Evolutionary conservation across 1,140 invertebrate species (phyloP).

Genomic region (Ericerus pela): DNA sequence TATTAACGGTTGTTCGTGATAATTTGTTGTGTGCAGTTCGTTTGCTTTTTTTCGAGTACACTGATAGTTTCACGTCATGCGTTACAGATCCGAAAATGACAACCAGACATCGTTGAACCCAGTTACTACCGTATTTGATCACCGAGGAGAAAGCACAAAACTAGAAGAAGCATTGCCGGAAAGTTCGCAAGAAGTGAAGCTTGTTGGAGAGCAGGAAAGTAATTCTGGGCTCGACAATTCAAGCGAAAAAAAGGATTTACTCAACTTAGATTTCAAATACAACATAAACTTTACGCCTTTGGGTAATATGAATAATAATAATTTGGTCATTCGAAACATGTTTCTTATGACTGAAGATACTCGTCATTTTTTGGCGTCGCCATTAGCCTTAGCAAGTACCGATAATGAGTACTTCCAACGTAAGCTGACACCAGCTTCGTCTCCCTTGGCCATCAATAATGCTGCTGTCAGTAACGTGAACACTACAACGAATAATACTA

Average conservation of each 20-base stretch:
- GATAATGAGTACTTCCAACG: slow-evolving; percentile 25
- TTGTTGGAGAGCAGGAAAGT: not conserved
- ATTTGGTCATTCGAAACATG: slow-evolving; percentile 27
- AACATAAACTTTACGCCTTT: not conserved
- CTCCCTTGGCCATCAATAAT: slow-evolving; percentile 9
- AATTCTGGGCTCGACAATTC: not conserved
- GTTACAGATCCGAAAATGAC: slow-evolving; percentile 4
- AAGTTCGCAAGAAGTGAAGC: not conserved
- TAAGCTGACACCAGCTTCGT: slow-evolving; percentile 15
- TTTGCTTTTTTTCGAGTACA: too few species aligned
- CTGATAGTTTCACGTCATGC: too few species aligned
- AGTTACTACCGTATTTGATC: not conserved
- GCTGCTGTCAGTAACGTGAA: slow-evolving; percentile 16
- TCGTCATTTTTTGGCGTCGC: slow-evolving; percentile 25
- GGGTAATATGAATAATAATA: slow-evolving; percentile 21
- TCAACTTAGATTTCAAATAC: too few species aligned
- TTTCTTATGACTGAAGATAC: slow-evolving; percentile 28
- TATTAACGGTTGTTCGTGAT: too few species aligned
- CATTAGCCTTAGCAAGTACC: slow-evolving; percentile 20
- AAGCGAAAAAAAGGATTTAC: not conserved
- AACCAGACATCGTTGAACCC: not conserved
- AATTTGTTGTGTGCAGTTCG: too few species aligned
- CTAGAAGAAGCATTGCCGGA: not conserved
- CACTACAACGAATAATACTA: slow-evolving; percentile 7
- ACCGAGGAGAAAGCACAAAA: not conserved